Evolutionary conservation across 2,113 vertebrate species (phyloP).

Genomic region (Scartelaos histophorus): DNA sequence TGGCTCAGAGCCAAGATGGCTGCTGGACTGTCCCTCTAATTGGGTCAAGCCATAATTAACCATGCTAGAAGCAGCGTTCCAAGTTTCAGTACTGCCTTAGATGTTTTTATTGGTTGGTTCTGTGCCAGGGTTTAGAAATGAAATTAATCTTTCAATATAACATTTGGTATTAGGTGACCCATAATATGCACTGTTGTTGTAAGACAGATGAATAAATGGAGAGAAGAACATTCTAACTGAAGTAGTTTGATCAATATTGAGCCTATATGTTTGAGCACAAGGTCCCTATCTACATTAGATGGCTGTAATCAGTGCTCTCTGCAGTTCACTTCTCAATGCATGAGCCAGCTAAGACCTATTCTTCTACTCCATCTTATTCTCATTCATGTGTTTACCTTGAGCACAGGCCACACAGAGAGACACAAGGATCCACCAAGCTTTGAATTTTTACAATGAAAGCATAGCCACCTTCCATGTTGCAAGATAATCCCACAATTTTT

Average conservation of each 20-base stretch:
- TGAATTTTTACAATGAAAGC: slow-evolving; percentile 70
- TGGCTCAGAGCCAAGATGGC: slow-evolving; percentile 70
- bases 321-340: slow-evolving; percentile 57
- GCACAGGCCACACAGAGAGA: slow-evolving; percentile 80
- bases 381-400: slow-evolving; percentile 79
- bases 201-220: neutral
- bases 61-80: slow-evolving; percentile 46
- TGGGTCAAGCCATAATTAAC: slow-evolving; percentile 73
- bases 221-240: neutral
- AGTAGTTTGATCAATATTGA: slow-evolving; percentile 8
- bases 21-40: slow-evolving; percentile 70
- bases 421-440: slow-evolving; percentile 51
- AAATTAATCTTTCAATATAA: no score
- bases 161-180: neutral
- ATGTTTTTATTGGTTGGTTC: slow-evolving; percentile 37
- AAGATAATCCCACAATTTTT: slow-evolving; percentile 72
- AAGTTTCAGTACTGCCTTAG: slow-evolving; percentile 41
- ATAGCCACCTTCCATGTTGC: slow-evolving; percentile 69
- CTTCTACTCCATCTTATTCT: slow-evolving; percentile 60
- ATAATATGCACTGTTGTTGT: neutral
- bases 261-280: slow-evolving; percentile 11
- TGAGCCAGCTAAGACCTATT: slow-evolving; percentile 61
- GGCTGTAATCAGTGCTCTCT: slow-evolving; percentile 34
- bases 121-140: slow-evolving; percentile 13
- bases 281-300: slow-evolving; percentile 22